Evolutionary conservation across 2,797 vertebrate genomes (phyloP).

Genomic region (Valencia hispanica): DNA sequence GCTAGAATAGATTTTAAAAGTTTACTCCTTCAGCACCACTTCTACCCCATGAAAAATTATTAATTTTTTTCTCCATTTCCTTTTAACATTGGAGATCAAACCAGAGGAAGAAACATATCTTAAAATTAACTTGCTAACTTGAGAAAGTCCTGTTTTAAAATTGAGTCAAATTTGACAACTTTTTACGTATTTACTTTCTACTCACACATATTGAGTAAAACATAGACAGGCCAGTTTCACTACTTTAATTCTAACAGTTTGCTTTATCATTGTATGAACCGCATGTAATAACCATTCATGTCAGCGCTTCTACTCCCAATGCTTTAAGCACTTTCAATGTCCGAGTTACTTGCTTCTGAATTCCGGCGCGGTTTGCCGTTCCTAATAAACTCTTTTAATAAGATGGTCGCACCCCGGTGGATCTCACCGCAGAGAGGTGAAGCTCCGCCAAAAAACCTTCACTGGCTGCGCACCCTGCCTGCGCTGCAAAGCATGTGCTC

Average conservation of each 20-base stretch:
- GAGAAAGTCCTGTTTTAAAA: not conserved
- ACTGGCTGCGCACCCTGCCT: constrained; percentile 47
- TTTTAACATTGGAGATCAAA: not conserved
- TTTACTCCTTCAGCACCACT: not conserved
- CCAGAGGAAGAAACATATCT: not conserved
- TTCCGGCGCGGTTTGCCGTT: constrained; percentile 30
- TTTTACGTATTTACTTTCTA: not conserved
- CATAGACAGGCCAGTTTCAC: not conserved
- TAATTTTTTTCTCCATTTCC: too few relatives aligned
- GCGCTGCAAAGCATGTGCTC: constrained; percentile 16
- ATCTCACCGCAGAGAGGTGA: constrained; percentile 46
- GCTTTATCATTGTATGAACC: not conserved
- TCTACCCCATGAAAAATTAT: too few relatives aligned
- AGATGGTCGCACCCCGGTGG: constrained; percentile 26
- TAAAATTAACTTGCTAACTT: not conserved
- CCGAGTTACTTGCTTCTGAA: constrained; percentile 17
- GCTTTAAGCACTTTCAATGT: not conserved
- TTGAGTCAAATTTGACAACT: not conserved
- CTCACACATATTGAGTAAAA: not conserved
- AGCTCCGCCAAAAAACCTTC: constrained; percentile 45
- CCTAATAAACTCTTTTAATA: constrained; percentile 51
- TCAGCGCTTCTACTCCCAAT: not conserved
- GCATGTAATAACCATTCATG: not conserved
- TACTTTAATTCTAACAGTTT: not conserved
- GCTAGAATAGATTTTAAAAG: not conserved